Conservation (phyloP, 2,113 vertebrate species). For the Rhinolophus sinicus region DNA sequence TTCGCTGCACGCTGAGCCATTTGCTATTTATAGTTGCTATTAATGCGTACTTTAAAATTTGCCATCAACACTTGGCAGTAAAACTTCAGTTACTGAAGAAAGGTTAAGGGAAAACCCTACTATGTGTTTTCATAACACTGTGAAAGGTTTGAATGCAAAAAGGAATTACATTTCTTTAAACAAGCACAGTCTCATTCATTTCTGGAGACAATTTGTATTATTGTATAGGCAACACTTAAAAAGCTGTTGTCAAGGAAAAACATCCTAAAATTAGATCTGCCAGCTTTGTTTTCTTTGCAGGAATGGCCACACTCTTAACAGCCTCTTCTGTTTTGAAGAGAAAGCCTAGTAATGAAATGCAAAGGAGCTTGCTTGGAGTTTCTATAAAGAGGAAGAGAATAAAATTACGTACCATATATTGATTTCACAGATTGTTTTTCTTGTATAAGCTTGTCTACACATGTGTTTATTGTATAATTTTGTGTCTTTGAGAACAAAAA, state of each 20-base stretch:
- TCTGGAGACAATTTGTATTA: slow-evolving; percentile 58
- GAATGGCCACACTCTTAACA: slow-evolving; percentile 40
- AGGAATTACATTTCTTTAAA: slow-evolving; percentile 34
- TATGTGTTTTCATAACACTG: neutral
- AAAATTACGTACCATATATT: neutral
- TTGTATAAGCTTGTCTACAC: neutral
- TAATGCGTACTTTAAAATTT: neutral
- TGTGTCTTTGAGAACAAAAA: neutral
- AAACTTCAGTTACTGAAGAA: slow-evolving; percentile 28
- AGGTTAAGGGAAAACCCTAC: neutral
- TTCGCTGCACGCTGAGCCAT: neutral
- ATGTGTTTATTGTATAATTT: neutral
- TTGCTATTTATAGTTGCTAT: neutral
- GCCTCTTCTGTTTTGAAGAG: slow-evolving; percentile 49
- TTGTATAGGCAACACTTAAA: slow-evolving; percentile 49
- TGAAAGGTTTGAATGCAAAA: neutral
- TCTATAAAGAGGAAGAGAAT: neutral
- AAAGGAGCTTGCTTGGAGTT: slow-evolving; percentile 1
- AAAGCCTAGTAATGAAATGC: slow-evolving; percentile 58
- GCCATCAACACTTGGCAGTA: neutral
- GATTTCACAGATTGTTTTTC: slow-evolving; percentile 41
- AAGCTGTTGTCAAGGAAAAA: slow-evolving; percentile 69
- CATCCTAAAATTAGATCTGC: slow-evolving; percentile 70
- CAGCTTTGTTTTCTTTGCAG: slow-evolving; percentile 65
- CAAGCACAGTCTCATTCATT: slow-evolving; percentile 49